phyloP scores from a whole-genome alignment of 2,797 vertebrate genomes.

The Enteromius afrohamiltoni region DNA sequence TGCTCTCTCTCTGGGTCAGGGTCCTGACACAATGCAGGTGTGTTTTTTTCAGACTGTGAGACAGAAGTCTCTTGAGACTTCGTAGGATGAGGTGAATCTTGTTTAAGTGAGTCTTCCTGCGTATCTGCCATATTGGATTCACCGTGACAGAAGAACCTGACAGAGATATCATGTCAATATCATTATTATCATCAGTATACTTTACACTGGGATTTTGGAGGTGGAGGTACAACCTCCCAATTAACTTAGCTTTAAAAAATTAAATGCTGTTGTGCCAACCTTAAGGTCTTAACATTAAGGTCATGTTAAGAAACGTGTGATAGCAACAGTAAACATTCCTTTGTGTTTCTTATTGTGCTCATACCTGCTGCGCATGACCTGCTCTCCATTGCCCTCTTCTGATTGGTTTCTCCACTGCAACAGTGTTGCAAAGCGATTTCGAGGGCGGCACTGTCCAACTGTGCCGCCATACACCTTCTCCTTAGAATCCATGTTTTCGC shows the following conservation, averaged over 20 bases:
- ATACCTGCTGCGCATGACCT: conserved; percentile 89
- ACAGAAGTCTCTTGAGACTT: conserved; percentile 9
- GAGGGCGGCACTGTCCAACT: conserved; percentile 57
- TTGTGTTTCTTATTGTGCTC: neutral
- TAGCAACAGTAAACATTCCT: neutral
- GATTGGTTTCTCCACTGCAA: conserved; percentile 83
- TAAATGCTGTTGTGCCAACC: neutral
- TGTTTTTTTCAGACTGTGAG: neutral
- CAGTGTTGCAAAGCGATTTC: conserved; percentile 87
- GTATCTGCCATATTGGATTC: conserved; percentile 21
- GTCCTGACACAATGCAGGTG: neutral
- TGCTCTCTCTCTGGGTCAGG: neutral
- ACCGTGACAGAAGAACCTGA: conserved; percentile 39
- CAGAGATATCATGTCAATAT: neutral
- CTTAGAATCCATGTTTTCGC: conserved; percentile 34
- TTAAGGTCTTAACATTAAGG: neutral
- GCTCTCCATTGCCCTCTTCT: conserved; percentile 69
- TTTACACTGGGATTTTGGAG: neutral
- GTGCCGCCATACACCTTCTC: conserved; percentile 30
- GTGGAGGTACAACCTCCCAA: neutral
- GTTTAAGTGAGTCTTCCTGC: conserved; percentile 40
- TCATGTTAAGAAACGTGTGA: neutral
- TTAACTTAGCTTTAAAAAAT: neutral
- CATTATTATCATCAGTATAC: neutral
- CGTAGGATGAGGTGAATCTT: conserved; percentile 30